Evolutionary conservation across 2,888 invertebrate genomes (phyloP).

Genomic region (Agrochola macilenta): DNA sequence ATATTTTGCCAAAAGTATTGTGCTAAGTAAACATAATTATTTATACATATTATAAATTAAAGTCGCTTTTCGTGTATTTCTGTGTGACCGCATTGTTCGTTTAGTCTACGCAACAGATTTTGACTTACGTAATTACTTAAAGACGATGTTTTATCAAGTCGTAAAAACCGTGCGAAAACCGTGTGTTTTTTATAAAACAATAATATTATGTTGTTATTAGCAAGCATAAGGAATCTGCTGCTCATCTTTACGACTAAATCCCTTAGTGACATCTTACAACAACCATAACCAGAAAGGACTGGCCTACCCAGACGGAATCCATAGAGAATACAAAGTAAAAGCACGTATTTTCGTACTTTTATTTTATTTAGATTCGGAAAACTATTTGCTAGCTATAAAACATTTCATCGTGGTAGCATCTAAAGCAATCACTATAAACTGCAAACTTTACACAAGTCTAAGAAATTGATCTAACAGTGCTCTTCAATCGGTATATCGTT

Average conservation of each 20-base stretch:
- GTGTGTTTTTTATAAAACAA: too few species aligned
- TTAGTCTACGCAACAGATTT: too few species aligned
- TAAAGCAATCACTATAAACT: constrained; percentile 50
- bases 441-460: constrained; percentile 37
- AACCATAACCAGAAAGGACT: neutral
- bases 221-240: neutral
- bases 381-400: constrained; percentile 38
- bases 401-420: constrained; percentile 2
- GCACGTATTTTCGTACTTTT: too few species aligned
- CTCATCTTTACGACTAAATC: neutral
- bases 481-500: constrained; percentile 31
- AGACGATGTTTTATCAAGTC: too few species aligned
- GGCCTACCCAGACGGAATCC: neutral
- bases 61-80: too few species aligned
- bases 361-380: constrained; percentile 3
- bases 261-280: neutral
- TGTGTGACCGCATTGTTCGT: too few species aligned
- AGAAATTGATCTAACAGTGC: constrained; percentile 40
- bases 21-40: too few species aligned
- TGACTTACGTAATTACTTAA: too few species aligned
- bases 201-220: too few species aligned
- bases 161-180: too few species aligned
- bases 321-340: constrained; percentile 12
- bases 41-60: too few species aligned
- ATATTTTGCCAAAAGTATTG: too few species aligned